Evolutionary conservation across 2,113 vertebrate species (phyloP), one percentile per base, ranked within the genome.

Genomic region (Climacteris rufus): DNA sequence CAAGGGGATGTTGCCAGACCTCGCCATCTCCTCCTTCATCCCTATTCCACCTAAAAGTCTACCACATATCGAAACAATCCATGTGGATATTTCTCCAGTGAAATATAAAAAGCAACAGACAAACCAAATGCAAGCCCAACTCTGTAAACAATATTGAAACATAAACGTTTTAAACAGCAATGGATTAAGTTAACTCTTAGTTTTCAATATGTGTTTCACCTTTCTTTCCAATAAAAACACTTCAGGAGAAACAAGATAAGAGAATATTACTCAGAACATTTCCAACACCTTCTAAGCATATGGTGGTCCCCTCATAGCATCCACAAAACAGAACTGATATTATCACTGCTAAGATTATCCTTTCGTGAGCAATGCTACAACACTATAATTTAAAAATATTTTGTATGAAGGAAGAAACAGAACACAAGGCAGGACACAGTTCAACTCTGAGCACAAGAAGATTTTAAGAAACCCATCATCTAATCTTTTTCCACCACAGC

Each of bases 101-200:
- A 91, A 91, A 70, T 77, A 78, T 42, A 92, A 94, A 94, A 90
- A 92, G 56, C 42, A 83, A 77, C 47, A 94, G n/a, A 65, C 91
- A 94, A 94, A 31, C 1, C 31, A 82, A 92, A 94, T 35, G 61
- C 50, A 95, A 93, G 71, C 17, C 37, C 56, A 85, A 42, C 28
- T 68, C 50, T 30, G 61, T 35, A 66, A 87, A 35, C 37, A 59
- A 47, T 30, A 64, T 31, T 61, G 45, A 88, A 92, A 92, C 49
- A 70, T 21, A 71, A 94, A 81, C 20, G 59, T 19, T 79, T 24
- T 40, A 50, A 91, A 42, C 10, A 80, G 54, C 24, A 83, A 83
- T 10, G 35, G 39, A 66, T 86, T 44, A 68, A 64, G 30, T 82
- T 87, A 90, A 84, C 35, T 47, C 21, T 42, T 83, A 53, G 64